A percentile compares a stretch with the other conserved stretches of the same genome.
Evolutionary conservation across 2,113 vertebrate genomes (phyloP).

Genomic region (Candoia aspera): DNA sequence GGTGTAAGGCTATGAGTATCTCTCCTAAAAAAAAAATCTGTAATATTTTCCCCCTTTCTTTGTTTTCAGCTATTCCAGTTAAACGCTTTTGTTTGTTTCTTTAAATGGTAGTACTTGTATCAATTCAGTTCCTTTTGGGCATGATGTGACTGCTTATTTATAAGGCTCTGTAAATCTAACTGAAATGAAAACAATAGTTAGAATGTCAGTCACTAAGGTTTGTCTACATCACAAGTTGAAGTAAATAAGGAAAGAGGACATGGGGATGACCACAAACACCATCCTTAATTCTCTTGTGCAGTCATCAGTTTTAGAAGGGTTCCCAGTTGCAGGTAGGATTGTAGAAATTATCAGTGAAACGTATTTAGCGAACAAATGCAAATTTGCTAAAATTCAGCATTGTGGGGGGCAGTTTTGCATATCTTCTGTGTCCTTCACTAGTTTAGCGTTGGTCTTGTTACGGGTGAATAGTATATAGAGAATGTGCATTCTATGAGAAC

Average conservation of each 20-base stretch:
- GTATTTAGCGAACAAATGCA: background rate
- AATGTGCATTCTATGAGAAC: background rate
- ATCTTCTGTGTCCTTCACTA: background rate
- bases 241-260: too few relatives aligned
- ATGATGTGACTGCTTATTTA: background rate
- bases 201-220: background rate
- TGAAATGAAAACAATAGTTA: background rate
- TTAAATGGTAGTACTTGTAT: background rate
- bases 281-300: background rate
- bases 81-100: background rate
- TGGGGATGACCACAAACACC: background rate
- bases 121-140: background rate
- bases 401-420: background rate
- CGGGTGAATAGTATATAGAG: background rate
- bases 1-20: background rate
- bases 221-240: background rate
- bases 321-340: background rate
- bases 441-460: background rate
- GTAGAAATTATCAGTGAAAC: background rate
- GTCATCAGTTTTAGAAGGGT: background rate
- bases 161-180: too few relatives aligned
- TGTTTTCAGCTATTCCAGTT: background rate
- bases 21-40: background rate
- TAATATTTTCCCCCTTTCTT: background rate
- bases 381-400: background rate